Base-by-base conservation (phyloP, 2,888 invertebrate species). In the Malthinus flaveolus region DNA sequence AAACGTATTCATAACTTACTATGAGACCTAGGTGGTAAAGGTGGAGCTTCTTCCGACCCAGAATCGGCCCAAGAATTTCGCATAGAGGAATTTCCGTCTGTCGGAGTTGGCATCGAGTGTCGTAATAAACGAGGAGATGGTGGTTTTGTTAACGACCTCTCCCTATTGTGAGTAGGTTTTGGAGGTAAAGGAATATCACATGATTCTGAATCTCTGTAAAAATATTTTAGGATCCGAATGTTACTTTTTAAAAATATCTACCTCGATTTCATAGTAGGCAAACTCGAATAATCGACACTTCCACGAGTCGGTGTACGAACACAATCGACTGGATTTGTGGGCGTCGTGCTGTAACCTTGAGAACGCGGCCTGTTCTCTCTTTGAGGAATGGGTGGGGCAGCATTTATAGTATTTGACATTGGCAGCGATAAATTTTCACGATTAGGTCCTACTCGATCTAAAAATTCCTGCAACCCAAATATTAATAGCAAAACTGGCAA, bases 21-120 rank as follows among this genome's bases (percentile, higher is more conserved):
- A 65, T 89, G 88, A 6, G 91, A 90, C 59, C 93, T 80, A 0
- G 93, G 93, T 3, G 93, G 93, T 54, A 93, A 73, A 0, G 93
- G 93, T 11, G 91, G 91, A 0, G 92, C 92, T 65, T 86, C 86
- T 55, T 84, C 79, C 3, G 45, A 13, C 15, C 36, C 63, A 79
- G 78, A 61, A 79, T 87, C 76, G 72, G 85, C 77, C 88, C 88
- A 77, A 65, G 84, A 77, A 72, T 78, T 80, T 74, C 87, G 69
- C 78, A 84, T 65, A 71, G 72, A 84, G 67, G 79, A 63, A 66
- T 76, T 77, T 10, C 75, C 75, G 46, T 81, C 82, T 0, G 81
- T 81, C 0, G 83, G 82, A 4, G 82, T 82, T 4, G 80, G 78
- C 70, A 82, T 72, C 1, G 82, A 81, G 65, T 83, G 82, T 51